phyloP scores from a whole-genome alignment of 2,888 invertebrate species.

The Troides oblongomaculatus region DNA sequence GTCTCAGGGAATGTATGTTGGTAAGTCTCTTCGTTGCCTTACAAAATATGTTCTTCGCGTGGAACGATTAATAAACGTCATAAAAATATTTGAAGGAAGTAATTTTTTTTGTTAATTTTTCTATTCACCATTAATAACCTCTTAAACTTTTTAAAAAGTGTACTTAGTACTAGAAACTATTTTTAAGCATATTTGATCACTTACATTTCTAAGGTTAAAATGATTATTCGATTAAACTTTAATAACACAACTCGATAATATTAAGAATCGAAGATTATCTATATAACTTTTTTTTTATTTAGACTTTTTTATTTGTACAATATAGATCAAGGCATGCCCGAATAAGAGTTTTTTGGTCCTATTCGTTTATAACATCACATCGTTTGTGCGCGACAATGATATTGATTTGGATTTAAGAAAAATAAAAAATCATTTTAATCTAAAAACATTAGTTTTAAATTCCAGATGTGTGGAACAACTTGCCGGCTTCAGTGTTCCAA shows the following conservation, averaged over 20 bases:
- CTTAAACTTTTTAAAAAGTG: conserved; percentile 48
- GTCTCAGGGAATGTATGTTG: conserved; percentile 79
- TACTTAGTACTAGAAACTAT: conserved; percentile 61
- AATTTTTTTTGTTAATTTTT: conserved; percentile 40
- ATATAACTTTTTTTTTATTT: conserved; percentile 17
- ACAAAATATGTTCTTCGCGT: conserved; percentile 65
- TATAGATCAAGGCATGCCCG: conserved; percentile 52
- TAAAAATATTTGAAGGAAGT: conserved; percentile 74
- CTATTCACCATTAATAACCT: conserved; percentile 36
- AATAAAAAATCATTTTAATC: background rate
- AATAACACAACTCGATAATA: conserved; percentile 49
- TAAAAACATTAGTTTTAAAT: background rate
- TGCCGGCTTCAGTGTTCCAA: too few species aligned
- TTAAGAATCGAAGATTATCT: conserved; percentile 35
- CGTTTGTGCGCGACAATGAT: conserved; percentile 61
- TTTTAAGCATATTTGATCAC: conserved; percentile 58
- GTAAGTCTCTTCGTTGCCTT: conserved; percentile 79
- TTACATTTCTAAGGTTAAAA: conserved; percentile 49
- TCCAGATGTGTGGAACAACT: too few species aligned
- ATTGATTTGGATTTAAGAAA: conserved; percentile 30
- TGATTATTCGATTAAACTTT: conserved; percentile 39
- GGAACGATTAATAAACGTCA: conserved; percentile 60
- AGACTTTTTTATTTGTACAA: conserved; percentile 39
- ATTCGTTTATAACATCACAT: conserved; percentile 53
- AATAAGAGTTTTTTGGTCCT: conserved; percentile 39